Conservation (phyloP, 2,113 vertebrate species). For the Phylloscopus trochiloides region DNA sequence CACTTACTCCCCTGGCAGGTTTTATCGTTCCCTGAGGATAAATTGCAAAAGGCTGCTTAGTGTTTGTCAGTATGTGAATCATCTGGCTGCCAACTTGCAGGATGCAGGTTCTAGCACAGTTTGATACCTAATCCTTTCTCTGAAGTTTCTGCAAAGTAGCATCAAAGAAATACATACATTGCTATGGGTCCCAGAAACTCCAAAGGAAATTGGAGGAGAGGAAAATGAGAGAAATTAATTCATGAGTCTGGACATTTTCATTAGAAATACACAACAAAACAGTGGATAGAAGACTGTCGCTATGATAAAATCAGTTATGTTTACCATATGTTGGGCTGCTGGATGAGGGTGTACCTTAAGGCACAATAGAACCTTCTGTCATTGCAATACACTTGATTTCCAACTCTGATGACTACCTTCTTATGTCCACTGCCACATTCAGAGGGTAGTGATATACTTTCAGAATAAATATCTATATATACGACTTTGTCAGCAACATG, state of each 20-base stretch:
- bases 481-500: background rate
- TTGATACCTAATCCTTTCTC: background rate
- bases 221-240: background rate
- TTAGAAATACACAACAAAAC: background rate
- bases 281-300: background rate
- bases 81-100: background rate
- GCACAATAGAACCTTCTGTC: background rate
- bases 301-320: background rate
- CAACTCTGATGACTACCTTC: background rate
- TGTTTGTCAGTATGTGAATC: background rate
- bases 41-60: background rate
- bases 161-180: background rate
- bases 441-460: background rate
- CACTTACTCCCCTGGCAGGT: background rate
- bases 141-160: background rate
- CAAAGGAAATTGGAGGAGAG: background rate
- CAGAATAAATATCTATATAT: background rate
- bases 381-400: background rate
- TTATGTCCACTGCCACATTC: background rate
- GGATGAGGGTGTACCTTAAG: background rate
- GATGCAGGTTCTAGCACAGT: background rate
- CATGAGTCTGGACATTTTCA: background rate
- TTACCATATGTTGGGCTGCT: background rate
- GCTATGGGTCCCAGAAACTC: background rate
- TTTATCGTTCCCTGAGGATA: background rate